phyloP scores from a whole-genome alignment of 2,797 vertebrate species.

The Smutsia temminckii region DNA sequence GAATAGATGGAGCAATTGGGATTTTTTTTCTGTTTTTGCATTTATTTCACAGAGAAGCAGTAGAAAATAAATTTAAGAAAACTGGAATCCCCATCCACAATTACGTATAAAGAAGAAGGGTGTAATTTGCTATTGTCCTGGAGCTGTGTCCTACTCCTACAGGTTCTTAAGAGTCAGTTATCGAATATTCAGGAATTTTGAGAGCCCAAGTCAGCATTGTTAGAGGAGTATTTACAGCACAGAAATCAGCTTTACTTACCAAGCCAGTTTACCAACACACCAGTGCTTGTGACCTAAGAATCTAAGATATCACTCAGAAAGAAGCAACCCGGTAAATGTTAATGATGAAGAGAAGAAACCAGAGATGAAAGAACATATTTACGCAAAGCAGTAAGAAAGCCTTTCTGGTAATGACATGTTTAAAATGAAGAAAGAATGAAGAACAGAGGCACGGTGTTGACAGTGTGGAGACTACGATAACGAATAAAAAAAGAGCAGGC shows the following conservation, averaged over 20 bases:
- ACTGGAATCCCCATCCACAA: not conserved
- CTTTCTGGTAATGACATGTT: not conserved
- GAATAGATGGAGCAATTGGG: not conserved
- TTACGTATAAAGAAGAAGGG: not conserved
- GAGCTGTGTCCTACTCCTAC: not conserved
- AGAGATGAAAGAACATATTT: not conserved
- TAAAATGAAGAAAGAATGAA: not conserved
- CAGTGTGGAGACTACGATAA: not conserved
- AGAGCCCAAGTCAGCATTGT: not conserved
- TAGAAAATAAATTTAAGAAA: not conserved
- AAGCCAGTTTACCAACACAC: not conserved
- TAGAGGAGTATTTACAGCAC: not conserved
- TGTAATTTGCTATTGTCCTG: not conserved
- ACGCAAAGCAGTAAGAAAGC: not conserved
- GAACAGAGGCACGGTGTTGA: not conserved
- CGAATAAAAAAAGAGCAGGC: not conserved
- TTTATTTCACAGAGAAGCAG: conserved; percentile 29
- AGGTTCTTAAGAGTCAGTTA: not conserved
- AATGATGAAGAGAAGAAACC: not conserved
- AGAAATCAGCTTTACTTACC: not conserved
- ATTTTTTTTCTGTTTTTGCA: not conserved
- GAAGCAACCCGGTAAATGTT: not conserved
- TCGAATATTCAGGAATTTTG: not conserved
- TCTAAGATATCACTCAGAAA: conserved; percentile 5
- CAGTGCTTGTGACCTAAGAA: not conserved